phyloP scores from a whole-genome alignment of 1,140 invertebrate species.

The Zaprionus capensis region DNA sequence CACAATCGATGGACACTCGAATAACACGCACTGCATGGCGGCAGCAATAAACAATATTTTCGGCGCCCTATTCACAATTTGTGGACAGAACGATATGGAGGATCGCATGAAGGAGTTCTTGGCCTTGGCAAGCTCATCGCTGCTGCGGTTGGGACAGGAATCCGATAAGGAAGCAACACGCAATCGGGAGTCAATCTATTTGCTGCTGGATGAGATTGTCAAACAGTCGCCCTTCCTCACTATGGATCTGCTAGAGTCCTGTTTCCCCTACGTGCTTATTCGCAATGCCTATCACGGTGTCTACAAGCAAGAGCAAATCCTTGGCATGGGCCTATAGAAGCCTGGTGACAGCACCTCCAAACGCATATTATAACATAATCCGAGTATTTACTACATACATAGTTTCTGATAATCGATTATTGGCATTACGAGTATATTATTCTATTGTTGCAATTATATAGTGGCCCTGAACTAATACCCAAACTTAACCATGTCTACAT shows the following conservation, averaged over 20 bases:
- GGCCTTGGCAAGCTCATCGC: conserved; percentile 97
- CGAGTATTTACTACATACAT: conserved; percentile 41
- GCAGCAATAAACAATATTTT: conserved; percentile 98
- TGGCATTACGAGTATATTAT: conserved; percentile 43
- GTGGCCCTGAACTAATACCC: conserved; percentile 47
- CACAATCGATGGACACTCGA: conserved; percentile 96
- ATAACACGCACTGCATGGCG: conserved; percentile 99
- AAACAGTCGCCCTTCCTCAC: conserved; percentile 98
- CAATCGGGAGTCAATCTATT: conserved; percentile 98
- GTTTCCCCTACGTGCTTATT: conserved; percentile 98
- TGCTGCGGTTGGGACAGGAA: conserved; percentile 96
- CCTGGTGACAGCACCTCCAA: too few species aligned
- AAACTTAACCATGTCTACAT: conserved; percentile 51
- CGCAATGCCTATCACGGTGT: conserved; percentile 98
- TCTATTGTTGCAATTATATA: conserved; percentile 65
- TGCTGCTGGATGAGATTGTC: conserved; percentile 97
- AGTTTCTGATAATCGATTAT: conserved; percentile 46
- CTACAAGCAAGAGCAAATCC: conserved; percentile 92
- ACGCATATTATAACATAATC: not conserved
- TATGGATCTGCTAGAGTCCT: conserved; percentile 98
- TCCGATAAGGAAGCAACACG: conserved; percentile 96
- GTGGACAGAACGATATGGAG: conserved; percentile 97
- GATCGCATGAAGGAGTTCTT: conserved; percentile 99
- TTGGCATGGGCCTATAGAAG: conserved; percentile 72
- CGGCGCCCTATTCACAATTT: conserved; percentile 97